Percentiles rank a stretch among this genome's conserved stretches.
Conservation (phyloP, 2,797 vertebrate species). For the Scolopax bukidnonensis region DNA sequence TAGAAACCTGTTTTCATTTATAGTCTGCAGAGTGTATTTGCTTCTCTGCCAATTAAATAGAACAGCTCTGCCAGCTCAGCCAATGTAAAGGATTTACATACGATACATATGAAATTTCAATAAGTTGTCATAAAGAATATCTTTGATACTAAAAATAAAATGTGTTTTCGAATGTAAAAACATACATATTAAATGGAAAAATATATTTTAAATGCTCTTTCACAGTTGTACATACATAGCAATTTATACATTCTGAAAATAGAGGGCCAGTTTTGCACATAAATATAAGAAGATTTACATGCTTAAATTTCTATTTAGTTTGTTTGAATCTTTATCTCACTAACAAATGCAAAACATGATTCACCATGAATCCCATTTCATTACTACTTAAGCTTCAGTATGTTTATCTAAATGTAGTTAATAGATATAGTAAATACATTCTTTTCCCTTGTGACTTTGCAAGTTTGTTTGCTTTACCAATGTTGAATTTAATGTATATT, state of each 20-base stretch:
- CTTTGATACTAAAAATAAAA: neutral
- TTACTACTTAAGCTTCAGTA: neutral
- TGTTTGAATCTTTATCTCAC: neutral
- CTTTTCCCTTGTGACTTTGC: neutral
- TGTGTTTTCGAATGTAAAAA: neutral
- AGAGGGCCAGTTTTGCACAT: neutral
- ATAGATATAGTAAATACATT: neutral
- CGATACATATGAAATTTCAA: neutral
- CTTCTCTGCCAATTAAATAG: conserved; percentile 1
- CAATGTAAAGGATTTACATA: neutral
- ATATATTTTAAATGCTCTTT: neutral
- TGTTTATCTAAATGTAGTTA: neutral
- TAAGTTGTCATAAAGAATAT: neutral
- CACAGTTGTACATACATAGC: neutral
- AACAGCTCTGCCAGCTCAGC: neutral
- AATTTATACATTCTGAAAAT: neutral
- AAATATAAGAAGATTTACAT: neutral
- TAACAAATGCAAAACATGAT: neutral
- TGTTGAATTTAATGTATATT: neutral
- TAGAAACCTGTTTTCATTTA: neutral
- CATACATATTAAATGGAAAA: neutral
- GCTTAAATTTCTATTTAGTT: neutral
- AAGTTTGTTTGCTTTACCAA: neutral
- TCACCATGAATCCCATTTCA: neutral
- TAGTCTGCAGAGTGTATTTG: neutral